phyloP scores from a whole-genome alignment of 1,140 invertebrate species.

The Bombus confusus region DNA sequence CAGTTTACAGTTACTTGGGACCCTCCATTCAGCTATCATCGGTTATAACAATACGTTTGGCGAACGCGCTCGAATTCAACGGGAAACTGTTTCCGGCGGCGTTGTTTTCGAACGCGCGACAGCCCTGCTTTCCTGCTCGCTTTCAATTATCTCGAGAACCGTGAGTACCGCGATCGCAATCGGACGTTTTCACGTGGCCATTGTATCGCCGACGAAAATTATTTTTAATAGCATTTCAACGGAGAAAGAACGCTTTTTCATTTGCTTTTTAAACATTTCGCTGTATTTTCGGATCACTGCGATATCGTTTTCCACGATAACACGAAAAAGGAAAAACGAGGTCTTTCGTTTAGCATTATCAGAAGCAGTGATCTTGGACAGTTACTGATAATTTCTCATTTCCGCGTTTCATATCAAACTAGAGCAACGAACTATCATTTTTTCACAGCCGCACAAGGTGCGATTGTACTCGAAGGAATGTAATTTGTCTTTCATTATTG shows the following conservation, averaged over 20 bases:
- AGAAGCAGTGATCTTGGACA: too few relatives aligned
- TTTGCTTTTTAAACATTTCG: neutral
- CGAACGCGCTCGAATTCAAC: neutral
- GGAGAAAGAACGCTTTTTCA: neutral
- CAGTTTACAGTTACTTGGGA: neutral
- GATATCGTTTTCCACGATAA: neutral
- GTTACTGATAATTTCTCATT: too few relatives aligned
- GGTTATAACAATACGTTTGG: neutral
- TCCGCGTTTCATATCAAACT: neutral
- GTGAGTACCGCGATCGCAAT: neutral
- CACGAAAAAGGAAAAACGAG: neutral
- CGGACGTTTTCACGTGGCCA: neutral
- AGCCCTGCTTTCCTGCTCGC: conserved; percentile 1
- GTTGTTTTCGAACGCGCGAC: neutral
- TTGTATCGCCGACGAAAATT: too few relatives aligned
- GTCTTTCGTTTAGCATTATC: neutral
- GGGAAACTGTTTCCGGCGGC: conserved; percentile 6
- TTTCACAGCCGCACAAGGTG: too few relatives aligned
- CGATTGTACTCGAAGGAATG: too few relatives aligned
- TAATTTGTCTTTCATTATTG: neutral
- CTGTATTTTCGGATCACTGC: neutral
- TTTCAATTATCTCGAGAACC: conserved; percentile 22
- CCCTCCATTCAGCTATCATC: neutral
- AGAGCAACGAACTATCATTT: neutral
- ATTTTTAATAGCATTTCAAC: neutral